A percentile compares a stretch with the other conserved stretches of the same genome.
Conservation (phyloP, 2,888 invertebrate species). For the Megastigmus dorsalis region DNA sequence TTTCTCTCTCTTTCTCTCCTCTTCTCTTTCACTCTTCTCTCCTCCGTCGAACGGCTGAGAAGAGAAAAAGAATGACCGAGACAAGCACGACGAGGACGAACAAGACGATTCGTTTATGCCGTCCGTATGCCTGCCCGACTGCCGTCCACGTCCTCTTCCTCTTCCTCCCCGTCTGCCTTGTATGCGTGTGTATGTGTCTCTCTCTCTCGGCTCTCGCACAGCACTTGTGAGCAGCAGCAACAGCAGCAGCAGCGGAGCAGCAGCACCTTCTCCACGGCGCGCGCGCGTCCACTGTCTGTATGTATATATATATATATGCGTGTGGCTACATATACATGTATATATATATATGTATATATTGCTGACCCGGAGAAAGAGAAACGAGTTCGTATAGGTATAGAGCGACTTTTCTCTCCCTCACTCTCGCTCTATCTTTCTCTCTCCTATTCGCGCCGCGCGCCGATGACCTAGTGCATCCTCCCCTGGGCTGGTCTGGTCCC, state of each 20-base stretch:
- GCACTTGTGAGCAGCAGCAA: slow-evolving; percentile 6
- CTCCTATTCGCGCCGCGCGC: slow-evolving; percentile 26
- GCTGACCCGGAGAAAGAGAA: slow-evolving; percentile 53
- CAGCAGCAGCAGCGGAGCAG: slow-evolving; percentile 38
- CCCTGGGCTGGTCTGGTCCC: slow-evolving; percentile 36
- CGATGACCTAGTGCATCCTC: slow-evolving; percentile 55
- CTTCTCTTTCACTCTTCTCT: slow-evolving; percentile 11
- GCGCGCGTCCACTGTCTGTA: slow-evolving; percentile 41
- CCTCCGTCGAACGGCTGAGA: not conserved
- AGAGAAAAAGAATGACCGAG: slow-evolving; percentile 15
- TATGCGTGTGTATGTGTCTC: slow-evolving; percentile 19
- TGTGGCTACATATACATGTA: not conserved
- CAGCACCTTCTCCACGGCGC: slow-evolving; percentile 50
- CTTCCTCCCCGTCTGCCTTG: slow-evolving; percentile 16
- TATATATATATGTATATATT: slow-evolving; percentile 18
- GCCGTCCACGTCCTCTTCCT: slow-evolving; percentile 32
- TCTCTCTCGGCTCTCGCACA: slow-evolving; percentile 4
- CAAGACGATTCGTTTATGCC: slow-evolving; percentile 1
- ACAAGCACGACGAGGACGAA: slow-evolving; percentile 2
- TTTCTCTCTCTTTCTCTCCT: not conserved
- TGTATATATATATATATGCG: not conserved
- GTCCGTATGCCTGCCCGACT: slow-evolving; percentile 8
- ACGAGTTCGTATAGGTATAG: slow-evolving; percentile 42
- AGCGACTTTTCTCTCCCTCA: slow-evolving; percentile 38
- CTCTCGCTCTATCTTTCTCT: slow-evolving; percentile 16